Evolutionary conservation across 1,140 invertebrate genomes (phyloP).

Genomic region (Drosophila insularis): DNA sequence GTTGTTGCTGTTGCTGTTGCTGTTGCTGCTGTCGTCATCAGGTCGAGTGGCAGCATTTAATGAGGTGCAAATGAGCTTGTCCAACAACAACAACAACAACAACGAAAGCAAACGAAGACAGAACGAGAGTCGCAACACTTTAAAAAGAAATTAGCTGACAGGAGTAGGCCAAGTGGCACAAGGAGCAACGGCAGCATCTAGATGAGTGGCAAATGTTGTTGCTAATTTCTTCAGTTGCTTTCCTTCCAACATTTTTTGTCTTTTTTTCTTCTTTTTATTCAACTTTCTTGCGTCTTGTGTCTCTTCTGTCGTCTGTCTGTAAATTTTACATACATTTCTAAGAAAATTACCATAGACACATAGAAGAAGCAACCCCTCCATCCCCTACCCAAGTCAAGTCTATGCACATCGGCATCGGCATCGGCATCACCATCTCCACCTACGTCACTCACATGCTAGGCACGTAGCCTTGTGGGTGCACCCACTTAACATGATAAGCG

Average conservation of each 20-base stretch:
- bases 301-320: constrained; percentile 25
- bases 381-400: not conserved
- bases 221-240: constrained; percentile 73
- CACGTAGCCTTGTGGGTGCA: constrained; percentile 73
- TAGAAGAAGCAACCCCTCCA: constrained; percentile 18
- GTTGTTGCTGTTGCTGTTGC: not conserved
- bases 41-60: constrained; percentile 81
- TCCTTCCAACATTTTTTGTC: constrained; percentile 28
- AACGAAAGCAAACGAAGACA: constrained; percentile 23
- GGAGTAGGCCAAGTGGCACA: constrained; percentile 77
- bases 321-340: constrained; percentile 76
- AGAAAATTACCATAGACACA: constrained; percentile 76
- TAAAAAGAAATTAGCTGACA: constrained; percentile 77
- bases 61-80: constrained; percentile 82
- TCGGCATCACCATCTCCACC: not conserved
- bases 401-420: not conserved
- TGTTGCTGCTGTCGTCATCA: constrained; percentile 50
- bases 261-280: constrained; percentile 15
- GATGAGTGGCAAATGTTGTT: constrained; percentile 74
- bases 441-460: constrained; percentile 41
- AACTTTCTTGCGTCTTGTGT: constrained; percentile 27
- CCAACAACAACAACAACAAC: constrained; percentile 38
- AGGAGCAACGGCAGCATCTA: constrained; percentile 11
- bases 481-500: constrained; percentile 79
- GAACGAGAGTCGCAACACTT: constrained; percentile 66